These are phyloP conservation scores for Heliconius ismenius DNA, from an alignment of 2,888 invertebrate genomes.

Conservation along the genomic window DNA sequence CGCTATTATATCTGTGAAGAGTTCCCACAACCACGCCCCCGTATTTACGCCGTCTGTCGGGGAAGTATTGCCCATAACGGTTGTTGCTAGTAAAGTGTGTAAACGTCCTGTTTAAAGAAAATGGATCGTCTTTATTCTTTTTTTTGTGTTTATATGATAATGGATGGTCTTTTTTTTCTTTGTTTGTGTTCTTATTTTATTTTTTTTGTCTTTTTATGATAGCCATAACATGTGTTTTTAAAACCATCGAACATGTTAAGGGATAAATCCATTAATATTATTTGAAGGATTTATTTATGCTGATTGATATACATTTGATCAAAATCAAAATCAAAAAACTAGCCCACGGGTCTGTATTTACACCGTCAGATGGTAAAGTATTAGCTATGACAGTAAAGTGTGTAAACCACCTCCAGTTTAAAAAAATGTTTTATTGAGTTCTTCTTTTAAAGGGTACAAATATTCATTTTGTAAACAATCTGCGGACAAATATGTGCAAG, in stretches of 20 bases:
- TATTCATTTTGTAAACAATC: too few species aligned
- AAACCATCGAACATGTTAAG: too few species aligned
- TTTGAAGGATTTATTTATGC: too few species aligned
- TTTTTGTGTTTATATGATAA: background rate
- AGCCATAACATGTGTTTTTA: too few species aligned
- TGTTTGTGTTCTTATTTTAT: too few species aligned
- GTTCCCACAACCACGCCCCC: constrained; percentile 41
- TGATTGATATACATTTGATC: too few species aligned
- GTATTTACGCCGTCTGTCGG: constrained; percentile 2
- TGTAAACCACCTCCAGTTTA: background rate
- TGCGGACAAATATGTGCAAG: too few species aligned
- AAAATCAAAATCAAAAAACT: too few species aligned
- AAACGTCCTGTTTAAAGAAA: constrained; percentile 8
- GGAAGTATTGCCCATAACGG: constrained; percentile 1
- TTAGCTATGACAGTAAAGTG: background rate
- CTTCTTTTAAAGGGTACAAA: too few species aligned
- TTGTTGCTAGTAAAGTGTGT: background rate
- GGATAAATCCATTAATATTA: too few species aligned
- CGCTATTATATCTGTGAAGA: constrained; percentile 38
- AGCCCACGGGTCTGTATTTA: background rate
- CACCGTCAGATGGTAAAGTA: background rate
- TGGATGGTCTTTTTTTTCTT: too few species aligned
- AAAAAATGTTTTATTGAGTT: background rate
- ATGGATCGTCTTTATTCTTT: background rate
- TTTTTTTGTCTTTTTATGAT: too few species aligned